Evolutionary conservation across 2,113 vertebrate species (phyloP), one percentile per base, ranked within the genome.

Genomic region (Atractosteus spatula): DNA sequence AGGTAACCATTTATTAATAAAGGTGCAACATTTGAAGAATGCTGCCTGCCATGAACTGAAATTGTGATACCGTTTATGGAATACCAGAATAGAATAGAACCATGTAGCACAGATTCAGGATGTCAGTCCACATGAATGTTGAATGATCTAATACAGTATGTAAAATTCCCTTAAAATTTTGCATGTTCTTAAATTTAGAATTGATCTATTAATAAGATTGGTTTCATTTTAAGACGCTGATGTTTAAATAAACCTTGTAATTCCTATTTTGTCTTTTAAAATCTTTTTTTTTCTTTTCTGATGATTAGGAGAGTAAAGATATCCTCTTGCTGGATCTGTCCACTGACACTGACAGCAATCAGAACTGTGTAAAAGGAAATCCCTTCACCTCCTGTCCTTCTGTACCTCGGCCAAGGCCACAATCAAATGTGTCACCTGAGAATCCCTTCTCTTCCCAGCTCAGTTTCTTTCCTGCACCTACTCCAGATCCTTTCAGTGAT

Each of bases 261-360:
- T 29, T 73, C 69, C 66, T 62, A 41, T 69, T 75, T 2, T 63
- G 10, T 69, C 51, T 71, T 59, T 62, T 42, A 66, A 61, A 84
- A 59, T 78, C 72, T 83, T 75, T 84, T 74, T 86, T 79, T 90
- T 85, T 89, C 80, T 89, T 88, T 86, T 87, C 81, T 81, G 87
- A 91, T 83, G 89, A 92, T 91, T 92, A 97, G 95, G 95, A 94
- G 80, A 88, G 87, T 92, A 95, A 96, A 91, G 95, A 95, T 83
- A 91, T 94, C 89, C 93, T 96, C 76, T 96, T 98, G 95, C 92
- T 98, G 96, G 96, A 97, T 86, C 90, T 98, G 90, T 93, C 95
- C 81, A 90, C 93, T 92, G 95, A 96, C 91, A 93, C 97, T 89
- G 94, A 96, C 90, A 90, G 88, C 91, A 96, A 94, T 94, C 94